These are phyloP conservation scores for Plusia festucae DNA, from an alignment of 2,888 invertebrate genomes.

Conservation along the genomic window DNA sequence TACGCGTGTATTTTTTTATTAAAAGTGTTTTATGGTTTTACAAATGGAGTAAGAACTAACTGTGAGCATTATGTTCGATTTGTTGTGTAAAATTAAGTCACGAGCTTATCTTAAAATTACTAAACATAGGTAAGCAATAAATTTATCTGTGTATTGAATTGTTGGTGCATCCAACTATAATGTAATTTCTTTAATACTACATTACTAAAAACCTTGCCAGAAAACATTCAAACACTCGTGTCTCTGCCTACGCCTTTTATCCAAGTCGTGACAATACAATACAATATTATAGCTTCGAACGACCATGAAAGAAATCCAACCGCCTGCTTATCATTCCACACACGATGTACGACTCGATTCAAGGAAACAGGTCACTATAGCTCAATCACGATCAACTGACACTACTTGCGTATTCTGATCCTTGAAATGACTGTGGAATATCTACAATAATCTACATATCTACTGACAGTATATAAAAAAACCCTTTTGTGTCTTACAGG, in stretches of 20 bases:
- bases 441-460: background rate
- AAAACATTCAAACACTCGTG: background rate
- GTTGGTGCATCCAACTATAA: no score
- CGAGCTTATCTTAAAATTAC: no score
- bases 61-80: background rate
- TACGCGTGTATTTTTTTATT: constrained; percentile 2
- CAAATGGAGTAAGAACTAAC: background rate
- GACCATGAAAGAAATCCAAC: constrained; percentile 42
- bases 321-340: constrained; percentile 46
- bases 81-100: background rate
- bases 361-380: constrained; percentile 43
- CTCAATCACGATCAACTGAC: constrained; percentile 32
- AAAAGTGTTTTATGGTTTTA: background rate
- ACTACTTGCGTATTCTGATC: constrained; percentile 18
- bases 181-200: background rate
- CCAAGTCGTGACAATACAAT: constrained; percentile 44
- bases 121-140: no score
- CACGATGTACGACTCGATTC: constrained; percentile 51
- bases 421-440: constrained; percentile 8
- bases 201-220: background rate
- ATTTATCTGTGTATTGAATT: no score
- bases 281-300: constrained; percentile 43
- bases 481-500: no score
- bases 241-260: background rate
- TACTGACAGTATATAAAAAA: no score